phyloP scores from a whole-genome alignment of 2,888 invertebrate genomes.

The Chloroclystis v-ata region DNA sequence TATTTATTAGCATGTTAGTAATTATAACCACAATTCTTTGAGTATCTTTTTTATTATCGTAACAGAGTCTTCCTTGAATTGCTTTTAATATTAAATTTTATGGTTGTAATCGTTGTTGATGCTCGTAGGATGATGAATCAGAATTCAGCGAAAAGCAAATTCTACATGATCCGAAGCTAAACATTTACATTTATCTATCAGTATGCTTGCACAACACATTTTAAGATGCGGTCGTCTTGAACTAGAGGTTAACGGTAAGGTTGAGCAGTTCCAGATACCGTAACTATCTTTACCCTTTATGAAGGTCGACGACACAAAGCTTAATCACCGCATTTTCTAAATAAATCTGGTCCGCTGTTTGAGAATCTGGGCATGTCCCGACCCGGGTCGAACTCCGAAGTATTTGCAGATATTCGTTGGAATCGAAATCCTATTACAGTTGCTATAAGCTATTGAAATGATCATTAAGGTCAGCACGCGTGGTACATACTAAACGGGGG shows the following conservation, averaged over 20 bases:
- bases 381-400: constrained; percentile 16
- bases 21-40: constrained; percentile 24
- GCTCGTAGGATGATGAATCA: constrained; percentile 24
- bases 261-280: constrained; percentile 7
- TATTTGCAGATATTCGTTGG: constrained; percentile 28
- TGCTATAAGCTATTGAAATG: constrained; percentile 32
- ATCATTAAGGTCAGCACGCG: constrained; percentile 36
- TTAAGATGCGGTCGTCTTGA: constrained; percentile 3
- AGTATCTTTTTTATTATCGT: constrained; percentile 20
- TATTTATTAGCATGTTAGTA: constrained; percentile 37
- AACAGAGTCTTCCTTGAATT: constrained; percentile 22
- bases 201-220: neutral
- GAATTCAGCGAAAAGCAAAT: constrained; percentile 18
- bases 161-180: constrained; percentile 8
- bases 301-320: constrained; percentile 26
- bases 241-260: constrained; percentile 9
- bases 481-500: constrained; percentile 43
- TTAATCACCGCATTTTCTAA: constrained; percentile 27
- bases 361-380: constrained; percentile 23
- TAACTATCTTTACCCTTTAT: constrained; percentile 14
- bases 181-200: neutral
- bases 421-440: constrained; percentile 29
- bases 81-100: constrained; percentile 24
- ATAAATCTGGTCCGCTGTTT: constrained; percentile 27
- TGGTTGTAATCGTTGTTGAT: constrained; percentile 19